Conservation (phyloP, 35 echinoderm and acorn worm genomes). For the Diadema setosum region DNA sequence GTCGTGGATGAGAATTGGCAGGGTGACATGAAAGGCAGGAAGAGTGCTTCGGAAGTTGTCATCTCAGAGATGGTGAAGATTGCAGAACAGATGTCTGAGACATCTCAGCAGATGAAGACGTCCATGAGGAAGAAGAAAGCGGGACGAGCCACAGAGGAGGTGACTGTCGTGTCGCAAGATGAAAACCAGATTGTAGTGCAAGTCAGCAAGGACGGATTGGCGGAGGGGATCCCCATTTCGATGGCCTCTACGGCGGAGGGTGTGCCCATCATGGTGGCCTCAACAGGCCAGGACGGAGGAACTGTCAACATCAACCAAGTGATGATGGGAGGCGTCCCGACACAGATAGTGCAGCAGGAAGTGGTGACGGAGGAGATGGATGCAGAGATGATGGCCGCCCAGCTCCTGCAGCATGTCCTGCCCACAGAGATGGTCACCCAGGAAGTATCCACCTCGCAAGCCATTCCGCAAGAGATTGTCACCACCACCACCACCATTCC, state of each 20-base stretch:
- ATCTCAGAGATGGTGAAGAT: slow-evolving; percentile 29
- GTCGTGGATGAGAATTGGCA: slow-evolving; percentile 12
- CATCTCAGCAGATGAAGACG: background rate
- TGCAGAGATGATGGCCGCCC: background rate
- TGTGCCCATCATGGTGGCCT: background rate
- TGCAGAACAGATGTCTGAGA: slow-evolving; percentile 5
- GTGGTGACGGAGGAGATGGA: background rate
- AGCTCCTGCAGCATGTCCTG: slow-evolving; percentile 2
- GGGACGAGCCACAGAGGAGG: background rate
- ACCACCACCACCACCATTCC: background rate
- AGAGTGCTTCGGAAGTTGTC: background rate
- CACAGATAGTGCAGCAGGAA: slow-evolving; percentile 3
- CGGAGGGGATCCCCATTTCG: background rate
- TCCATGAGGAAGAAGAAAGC: background rate
- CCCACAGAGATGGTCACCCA: background rate
- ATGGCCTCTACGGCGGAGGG: background rate
- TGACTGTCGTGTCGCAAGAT: background rate
- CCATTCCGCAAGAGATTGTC: background rate
- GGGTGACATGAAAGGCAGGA: background rate
- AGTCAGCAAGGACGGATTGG: background rate
- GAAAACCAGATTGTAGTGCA: slow-evolving; percentile 6
- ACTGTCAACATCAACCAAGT: background rate
- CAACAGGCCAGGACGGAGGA: background rate
- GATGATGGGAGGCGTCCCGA: background rate
- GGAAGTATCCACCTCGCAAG: background rate